Base-by-base conservation (phyloP, 2,797 vertebrate species). In the Nothura maculosa region DNA sequence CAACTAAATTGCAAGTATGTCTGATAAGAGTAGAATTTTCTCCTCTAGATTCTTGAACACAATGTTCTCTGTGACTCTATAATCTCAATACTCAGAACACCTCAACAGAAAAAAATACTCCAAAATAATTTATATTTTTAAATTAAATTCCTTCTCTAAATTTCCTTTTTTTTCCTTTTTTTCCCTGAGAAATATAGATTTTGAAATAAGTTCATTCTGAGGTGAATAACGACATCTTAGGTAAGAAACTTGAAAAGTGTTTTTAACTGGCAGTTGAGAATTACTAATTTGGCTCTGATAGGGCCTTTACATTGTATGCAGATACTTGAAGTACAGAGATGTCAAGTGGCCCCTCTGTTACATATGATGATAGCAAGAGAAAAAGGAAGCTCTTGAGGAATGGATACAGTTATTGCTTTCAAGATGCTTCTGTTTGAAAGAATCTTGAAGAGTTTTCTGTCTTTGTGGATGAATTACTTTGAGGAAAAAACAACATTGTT, bases 341-440 rank as follows among this genome's bases (percentile, higher is more conserved):
- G 55, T 92, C 62, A 40, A 83, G 64, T 89, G 85, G 50, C 48
- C 28, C 73, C 88, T 63, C 45, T 24, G 34, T 66, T 83, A 81
- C 90, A 91, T 22, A 32, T 45, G 60, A 84, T 79, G 57, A 82
- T 52, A 85, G 48, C 36, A 68, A 87, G 78, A 85, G 55, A 30
- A 57, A 93, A 85, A 70, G 52, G 77, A 85, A 92, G 40, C 27
- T 77, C 72, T 95, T 94, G 42, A 52, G 67, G 62, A n/a, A 88
- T 78, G 80, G 85, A 81, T 47, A 38, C 22, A 84, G 54, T 72
- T 55, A 83, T 73, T 88, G 47, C 38, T 94, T 96, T 82, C 10
- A 72, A 90, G 81, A 80, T 50, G 30, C 6, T 94, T 68, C 62
- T 73, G 32, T 89, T 85, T 90, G 77, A 97, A 93, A 57, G 61